Evolutionary conservation across 1,140 invertebrate genomes (phyloP).

Genomic region (Drosophila pseudoananassae): DNA sequence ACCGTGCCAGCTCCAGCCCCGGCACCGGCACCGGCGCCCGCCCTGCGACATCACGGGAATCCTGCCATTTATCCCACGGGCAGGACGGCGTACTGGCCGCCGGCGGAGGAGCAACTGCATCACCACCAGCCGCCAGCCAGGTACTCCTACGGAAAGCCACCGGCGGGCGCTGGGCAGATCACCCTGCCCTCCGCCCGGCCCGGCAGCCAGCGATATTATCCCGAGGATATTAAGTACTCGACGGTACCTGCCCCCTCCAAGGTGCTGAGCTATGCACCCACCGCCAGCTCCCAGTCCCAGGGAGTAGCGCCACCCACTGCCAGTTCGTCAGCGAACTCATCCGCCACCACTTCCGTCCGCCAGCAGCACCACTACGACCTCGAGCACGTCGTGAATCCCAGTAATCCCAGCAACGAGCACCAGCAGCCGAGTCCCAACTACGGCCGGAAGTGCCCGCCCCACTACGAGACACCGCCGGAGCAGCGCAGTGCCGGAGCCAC

Average conservation of each 20-base stretch:
- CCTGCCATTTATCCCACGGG: constrained; percentile 37
- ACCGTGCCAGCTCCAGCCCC: constrained; percentile 13
- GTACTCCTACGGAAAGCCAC: constrained; percentile 47
- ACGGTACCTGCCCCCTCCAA: constrained; percentile 40
- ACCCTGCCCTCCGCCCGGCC: neutral
- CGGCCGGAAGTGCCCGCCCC: constrained; percentile 74
- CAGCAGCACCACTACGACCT: constrained; percentile 37
- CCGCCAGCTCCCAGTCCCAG: constrained; percentile 9
- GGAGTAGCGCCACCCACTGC: constrained; percentile 11
- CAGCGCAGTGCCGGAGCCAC: constrained; percentile 41
- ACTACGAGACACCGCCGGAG: constrained; percentile 60
- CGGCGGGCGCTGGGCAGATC: neutral
- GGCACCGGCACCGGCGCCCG: constrained; percentile 30
- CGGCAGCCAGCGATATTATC: constrained; percentile 45
- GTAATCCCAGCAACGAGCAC: constrained; percentile 65
- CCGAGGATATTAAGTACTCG: constrained; percentile 62
- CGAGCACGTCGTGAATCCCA: constrained; percentile 75
- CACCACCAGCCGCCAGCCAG: constrained; percentile 34
- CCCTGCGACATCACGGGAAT: constrained; percentile 34
- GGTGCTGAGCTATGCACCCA: constrained; percentile 40
- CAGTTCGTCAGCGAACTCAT: constrained; percentile 5
- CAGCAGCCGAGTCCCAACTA: constrained; percentile 77
- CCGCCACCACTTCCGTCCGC: constrained; percentile 33
- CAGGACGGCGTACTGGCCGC: constrained; percentile 44
- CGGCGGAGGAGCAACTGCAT: constrained; percentile 46